Evolutionary conservation across 2,888 invertebrate genomes (phyloP).

Genomic region (Eledona agricola): DNA sequence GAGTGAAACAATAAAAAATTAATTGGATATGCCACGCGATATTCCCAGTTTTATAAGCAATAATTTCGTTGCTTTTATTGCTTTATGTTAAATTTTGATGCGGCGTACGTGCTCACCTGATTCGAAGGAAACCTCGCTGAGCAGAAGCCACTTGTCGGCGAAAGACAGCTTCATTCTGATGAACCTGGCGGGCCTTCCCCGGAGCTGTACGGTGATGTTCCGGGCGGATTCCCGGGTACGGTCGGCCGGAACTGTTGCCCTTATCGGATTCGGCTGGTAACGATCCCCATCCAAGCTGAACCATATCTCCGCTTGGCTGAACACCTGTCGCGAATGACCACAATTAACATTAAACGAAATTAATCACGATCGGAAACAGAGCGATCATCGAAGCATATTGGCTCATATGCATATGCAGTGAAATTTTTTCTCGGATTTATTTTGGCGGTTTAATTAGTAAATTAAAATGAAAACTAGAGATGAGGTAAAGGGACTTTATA

Average conservation of each 20-base stretch:
- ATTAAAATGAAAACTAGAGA: too few species aligned
- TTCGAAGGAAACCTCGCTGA: slow-evolving; percentile 88
- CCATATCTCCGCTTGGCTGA: slow-evolving; percentile 77
- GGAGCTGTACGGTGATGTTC: slow-evolving; percentile 77
- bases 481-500: too few species aligned
- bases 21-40: slow-evolving; percentile 7
- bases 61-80: slow-evolving; percentile 10
- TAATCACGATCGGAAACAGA: slow-evolving; percentile 27
- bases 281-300: slow-evolving; percentile 82
- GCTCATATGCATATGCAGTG: too few species aligned
- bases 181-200: slow-evolving; percentile 78
- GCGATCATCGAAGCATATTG: too few species aligned
- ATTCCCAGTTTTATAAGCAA: slow-evolving; percentile 12
- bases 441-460: too few species aligned
- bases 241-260: slow-evolving; percentile 68
- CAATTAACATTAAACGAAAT: slow-evolving; percentile 26
- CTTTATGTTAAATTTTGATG: slow-evolving; percentile 10
- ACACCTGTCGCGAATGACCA: slow-evolving; percentile 67
- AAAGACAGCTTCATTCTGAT: slow-evolving; percentile 80
- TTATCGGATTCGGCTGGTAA: slow-evolving; percentile 75
- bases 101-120: slow-evolving; percentile 73
- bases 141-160: slow-evolving; percentile 84
- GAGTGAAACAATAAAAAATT: slow-evolving; percentile 16
- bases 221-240: slow-evolving; percentile 67
- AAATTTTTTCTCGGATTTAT: too few species aligned